Conservation (phyloP, 1,140 invertebrate genomes). For the Tetranychus cinnabarinus region DNA sequence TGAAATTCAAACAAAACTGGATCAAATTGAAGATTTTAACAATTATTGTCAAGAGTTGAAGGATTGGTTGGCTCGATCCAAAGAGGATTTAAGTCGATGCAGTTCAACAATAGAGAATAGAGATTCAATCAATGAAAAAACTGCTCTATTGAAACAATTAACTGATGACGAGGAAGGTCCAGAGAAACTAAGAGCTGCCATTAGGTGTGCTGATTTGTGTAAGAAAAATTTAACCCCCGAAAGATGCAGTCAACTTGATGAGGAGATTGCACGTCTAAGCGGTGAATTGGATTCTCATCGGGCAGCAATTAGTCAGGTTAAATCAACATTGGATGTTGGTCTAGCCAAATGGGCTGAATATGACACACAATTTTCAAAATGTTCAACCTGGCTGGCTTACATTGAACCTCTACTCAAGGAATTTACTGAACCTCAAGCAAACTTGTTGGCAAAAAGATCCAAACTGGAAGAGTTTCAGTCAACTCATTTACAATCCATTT, state of each 20-base stretch:
- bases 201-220: conserved; percentile 54
- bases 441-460: conserved; percentile 62
- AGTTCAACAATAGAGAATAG: conserved; percentile 82
- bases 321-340: conserved; percentile 56
- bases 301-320: conserved; percentile 37
- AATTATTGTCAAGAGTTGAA: conserved; percentile 68
- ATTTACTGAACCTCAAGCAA: conserved; percentile 71
- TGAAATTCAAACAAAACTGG: conserved; percentile 27
- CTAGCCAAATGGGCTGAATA: conserved; percentile 89
- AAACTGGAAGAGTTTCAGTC: conserved; percentile 70
- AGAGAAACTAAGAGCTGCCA: conserved; percentile 49
- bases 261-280: conserved; percentile 63
- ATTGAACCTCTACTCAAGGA: conserved; percentile 62
- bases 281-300: conserved; percentile 28
- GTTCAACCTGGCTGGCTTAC: conserved; percentile 59
- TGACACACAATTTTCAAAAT: conserved; percentile 72
- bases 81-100: conserved; percentile 72
- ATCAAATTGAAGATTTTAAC: conserved; percentile 61
- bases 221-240: conserved; percentile 55
- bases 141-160: conserved; percentile 43
- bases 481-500: conserved; percentile 59
- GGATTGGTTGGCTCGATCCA: conserved; percentile 64
- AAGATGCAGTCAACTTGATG: conserved; percentile 58
- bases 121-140: conserved; percentile 56
- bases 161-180: conserved; percentile 46